These are phyloP conservation scores for Carassius carassius DNA, from an alignment of 2,113 vertebrate species.

Conservation along the genomic window DNA sequence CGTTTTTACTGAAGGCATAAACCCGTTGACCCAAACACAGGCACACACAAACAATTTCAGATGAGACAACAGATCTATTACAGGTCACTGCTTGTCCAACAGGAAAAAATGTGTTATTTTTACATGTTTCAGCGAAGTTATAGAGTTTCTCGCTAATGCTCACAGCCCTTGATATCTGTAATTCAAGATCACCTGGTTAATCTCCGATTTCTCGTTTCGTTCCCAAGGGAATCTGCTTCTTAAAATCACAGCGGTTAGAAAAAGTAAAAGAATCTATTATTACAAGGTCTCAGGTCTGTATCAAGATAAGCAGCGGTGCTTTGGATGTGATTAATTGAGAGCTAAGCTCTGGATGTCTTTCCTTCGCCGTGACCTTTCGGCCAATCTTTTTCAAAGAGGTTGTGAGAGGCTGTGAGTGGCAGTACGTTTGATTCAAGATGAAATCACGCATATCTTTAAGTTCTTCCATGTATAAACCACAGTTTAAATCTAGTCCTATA, in stretches of 20 bases:
- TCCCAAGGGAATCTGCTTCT: slow-evolving; percentile 22
- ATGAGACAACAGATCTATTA: slow-evolving; percentile 23
- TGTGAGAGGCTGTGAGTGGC: slow-evolving; percentile 37
- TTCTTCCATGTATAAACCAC: slow-evolving; percentile 33
- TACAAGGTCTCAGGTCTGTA: slow-evolving; percentile 24
- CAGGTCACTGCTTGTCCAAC: slow-evolving; percentile 25
- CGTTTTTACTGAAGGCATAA: neutral
- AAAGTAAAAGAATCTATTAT: slow-evolving; percentile 29
- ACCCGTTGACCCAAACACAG: slow-evolving; percentile 12
- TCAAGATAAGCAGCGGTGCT: slow-evolving; percentile 34
- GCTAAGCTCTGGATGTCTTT: slow-evolving; percentile 16
- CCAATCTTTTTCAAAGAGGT: slow-evolving; percentile 29
- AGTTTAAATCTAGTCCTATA: neutral
- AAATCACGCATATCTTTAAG: slow-evolving; percentile 34
- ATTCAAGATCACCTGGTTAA: slow-evolving; percentile 30
- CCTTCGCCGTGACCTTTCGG: slow-evolving; percentile 8
- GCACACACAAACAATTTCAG: neutral
- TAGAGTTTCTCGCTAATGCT: slow-evolving; percentile 15
- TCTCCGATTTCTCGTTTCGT: slow-evolving; percentile 20
- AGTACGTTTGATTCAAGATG: slow-evolving; percentile 38
- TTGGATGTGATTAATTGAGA: slow-evolving; percentile 43
- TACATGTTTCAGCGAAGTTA: slow-evolving; percentile 4
- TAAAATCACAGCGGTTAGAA: neutral
- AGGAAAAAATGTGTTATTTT: slow-evolving; percentile 14
- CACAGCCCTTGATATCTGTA: neutral